Evolutionary conservation across 1,140 invertebrate genomes (phyloP).

Genomic region (Spodoptera frugiperda): DNA sequence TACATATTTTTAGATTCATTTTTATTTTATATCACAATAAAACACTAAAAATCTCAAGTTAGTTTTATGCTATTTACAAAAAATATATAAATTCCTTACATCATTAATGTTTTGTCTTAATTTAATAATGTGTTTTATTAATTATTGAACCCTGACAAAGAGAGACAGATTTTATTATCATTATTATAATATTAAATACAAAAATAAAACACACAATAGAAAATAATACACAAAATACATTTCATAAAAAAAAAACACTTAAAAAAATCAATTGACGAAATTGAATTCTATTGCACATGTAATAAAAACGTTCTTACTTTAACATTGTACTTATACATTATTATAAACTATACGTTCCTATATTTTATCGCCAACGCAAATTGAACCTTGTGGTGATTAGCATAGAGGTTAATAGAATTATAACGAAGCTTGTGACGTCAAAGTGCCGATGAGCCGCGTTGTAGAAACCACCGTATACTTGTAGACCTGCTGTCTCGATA

Average conservation of each 20-base stretch:
- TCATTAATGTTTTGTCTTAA: not conserved
- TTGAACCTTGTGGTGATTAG: constrained; percentile 64
- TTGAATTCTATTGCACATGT: not conserved
- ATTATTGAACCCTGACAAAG: constrained; percentile 29
- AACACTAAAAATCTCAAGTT: constrained; percentile 43
- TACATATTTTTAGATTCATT: not conserved
- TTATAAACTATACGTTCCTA: not conserved
- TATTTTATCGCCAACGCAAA: constrained; percentile 63
- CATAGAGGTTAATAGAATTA: constrained; percentile 72
- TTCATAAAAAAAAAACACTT: not conserved
- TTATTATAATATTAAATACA: constrained; percentile 16
- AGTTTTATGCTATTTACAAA: constrained; percentile 44
- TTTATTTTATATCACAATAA: constrained; percentile 35
- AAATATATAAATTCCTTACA: constrained; percentile 27
- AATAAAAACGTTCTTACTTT: not conserved
- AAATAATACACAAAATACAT: not conserved
- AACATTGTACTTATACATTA: no score
- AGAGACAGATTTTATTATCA: not conserved
- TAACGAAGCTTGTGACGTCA: constrained; percentile 70
- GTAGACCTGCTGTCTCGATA: constrained; percentile 93
- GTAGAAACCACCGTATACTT: constrained; percentile 94
- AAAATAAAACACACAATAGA: not conserved
- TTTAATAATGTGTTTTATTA: not conserved
- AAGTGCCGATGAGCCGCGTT: constrained; percentile 81
- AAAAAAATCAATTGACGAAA: not conserved